phyloP scores from a whole-genome alignment of 1,140 invertebrate species.

The Heliconius himera region DNA sequence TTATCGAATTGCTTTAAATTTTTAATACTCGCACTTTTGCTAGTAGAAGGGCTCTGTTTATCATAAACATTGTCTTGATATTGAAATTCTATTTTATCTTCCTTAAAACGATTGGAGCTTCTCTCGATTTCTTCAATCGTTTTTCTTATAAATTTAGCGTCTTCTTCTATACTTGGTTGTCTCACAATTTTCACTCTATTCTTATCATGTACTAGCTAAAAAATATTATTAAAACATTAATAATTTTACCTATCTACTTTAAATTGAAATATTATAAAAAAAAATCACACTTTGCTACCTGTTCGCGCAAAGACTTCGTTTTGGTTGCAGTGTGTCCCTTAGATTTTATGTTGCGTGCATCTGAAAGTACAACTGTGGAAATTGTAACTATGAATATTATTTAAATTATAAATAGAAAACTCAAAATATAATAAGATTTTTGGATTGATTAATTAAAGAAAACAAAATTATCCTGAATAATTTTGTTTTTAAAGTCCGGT shows the following conservation, averaged over 20 bases:
- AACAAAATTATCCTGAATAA: no score
- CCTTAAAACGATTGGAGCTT: conserved; percentile 61
- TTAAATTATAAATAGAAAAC: background rate
- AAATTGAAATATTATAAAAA: conserved; percentile 15
- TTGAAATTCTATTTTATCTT: conserved; percentile 31
- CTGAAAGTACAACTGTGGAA: conserved; percentile 61
- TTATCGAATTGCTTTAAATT: conserved; percentile 49
- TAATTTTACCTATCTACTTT: conserved; percentile 26
- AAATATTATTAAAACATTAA: conserved; percentile 37
- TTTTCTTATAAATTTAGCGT: conserved; percentile 73
- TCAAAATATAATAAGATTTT: background rate
- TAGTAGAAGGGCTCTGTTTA: conserved; percentile 47
- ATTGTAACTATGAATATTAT: conserved; percentile 30
- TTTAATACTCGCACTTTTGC: conserved; percentile 50
- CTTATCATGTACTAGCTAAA: conserved; percentile 60
- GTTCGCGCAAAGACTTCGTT: conserved; percentile 55
- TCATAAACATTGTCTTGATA: conserved; percentile 34
- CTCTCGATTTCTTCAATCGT: conserved; percentile 77
- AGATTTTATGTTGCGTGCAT: conserved; percentile 45
- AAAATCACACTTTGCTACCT: conserved; percentile 52
- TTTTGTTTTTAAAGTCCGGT: no score
- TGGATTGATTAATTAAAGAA: no score
- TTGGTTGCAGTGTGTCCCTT: conserved; percentile 50
- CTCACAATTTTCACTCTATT: conserved; percentile 54
- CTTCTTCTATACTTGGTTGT: conserved; percentile 73